Evolutionary conservation across 2,888 invertebrate species (phyloP), one percentile per base, ranked within the genome.

Genomic region (Drosophila pseudotakahashii): DNA sequence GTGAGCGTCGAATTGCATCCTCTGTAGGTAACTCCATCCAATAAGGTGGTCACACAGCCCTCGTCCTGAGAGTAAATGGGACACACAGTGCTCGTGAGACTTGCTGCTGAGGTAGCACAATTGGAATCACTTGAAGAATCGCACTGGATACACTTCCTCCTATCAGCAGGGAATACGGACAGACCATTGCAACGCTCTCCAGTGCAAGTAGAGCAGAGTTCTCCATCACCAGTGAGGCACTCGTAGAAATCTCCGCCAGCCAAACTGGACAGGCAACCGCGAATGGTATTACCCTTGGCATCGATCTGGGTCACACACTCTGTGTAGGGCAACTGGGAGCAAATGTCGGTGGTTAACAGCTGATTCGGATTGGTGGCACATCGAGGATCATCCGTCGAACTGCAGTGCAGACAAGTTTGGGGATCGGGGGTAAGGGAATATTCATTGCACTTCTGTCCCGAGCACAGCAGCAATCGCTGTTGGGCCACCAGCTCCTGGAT

Each of bases 301-400:
- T 89, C 78, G n/a, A 92, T 67, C 11, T 81, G 84, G 0, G 88
- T 88, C 13, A 75, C 88, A 57, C 91, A 91, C 23, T 89, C 74
- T 0, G 89, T 87, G 55, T 89, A 91, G 1, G 91, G 91, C n/a
- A 81, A 7, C 0, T 34, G 3, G 1, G 84, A 57, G 64, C 91
- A 91, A 1, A 71, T 54, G 10, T 32, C 47, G 0, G 63, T 72
- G 34, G 58, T 66, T 14, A 41, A n/a, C 4, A 91, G 69, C 34
- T 84, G 73, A 54, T 89, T 90, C 1, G 92, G 91, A 59, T 89
- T 82, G 0, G 89, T 91, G 10, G 91, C 92, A 53, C 91, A 91
- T 0, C 76, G 76, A 0, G 83, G 32, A 37, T 92, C 88, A 0
- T 36, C 66, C 0, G 58, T 70, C 0, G 91, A 91, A 60, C 76